Evolutionary conservation across 2,797 vertebrate genomes (phyloP).

Genomic region (Neosilurus hyrtlii): DNA sequence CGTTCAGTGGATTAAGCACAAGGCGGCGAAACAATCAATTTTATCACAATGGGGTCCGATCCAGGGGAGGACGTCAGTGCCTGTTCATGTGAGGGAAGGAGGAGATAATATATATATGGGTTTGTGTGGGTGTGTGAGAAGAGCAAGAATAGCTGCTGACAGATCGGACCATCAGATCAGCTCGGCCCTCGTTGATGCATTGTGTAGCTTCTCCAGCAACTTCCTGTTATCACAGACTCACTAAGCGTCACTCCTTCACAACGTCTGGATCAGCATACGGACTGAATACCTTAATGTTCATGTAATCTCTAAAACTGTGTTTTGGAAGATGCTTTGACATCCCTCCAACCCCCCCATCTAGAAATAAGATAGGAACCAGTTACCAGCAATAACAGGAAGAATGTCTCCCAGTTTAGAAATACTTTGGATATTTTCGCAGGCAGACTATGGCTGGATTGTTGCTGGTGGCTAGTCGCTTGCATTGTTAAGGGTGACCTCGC

Average conservation of each 20-base stretch:
- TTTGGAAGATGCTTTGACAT: conserved; percentile 44
- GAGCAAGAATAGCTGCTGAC: conserved; percentile 37
- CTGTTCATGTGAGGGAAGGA: conserved; percentile 21
- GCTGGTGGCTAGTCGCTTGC: conserved; percentile 45
- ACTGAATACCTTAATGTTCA: conserved; percentile 44
- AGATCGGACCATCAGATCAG: conserved; percentile 33
- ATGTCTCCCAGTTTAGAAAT: conserved; percentile 56
- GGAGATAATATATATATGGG: conserved; percentile 10
- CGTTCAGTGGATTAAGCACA: conserved; percentile 60
- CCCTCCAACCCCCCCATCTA: conserved; percentile 28
- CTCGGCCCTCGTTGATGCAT: conserved; percentile 27
- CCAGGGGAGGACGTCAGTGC: conserved; percentile 56
- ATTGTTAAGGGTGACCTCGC: conserved; percentile 57
- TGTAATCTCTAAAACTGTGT: conserved; percentile 43
- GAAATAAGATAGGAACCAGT: conserved; percentile 54
- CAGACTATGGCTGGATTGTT: conserved; percentile 40
- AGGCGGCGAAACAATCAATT: conserved; percentile 59
- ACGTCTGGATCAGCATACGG: conserved; percentile 29
- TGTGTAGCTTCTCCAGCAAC: conserved; percentile 40
- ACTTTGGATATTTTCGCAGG: conserved; percentile 52
- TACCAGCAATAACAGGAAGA: conserved; percentile 56
- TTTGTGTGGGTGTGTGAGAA: conserved; percentile 24
- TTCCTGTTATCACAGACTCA: conserved; percentile 44
- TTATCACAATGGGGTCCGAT: conserved; percentile 56
- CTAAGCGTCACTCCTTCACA: conserved; percentile 30